These are phyloP conservation scores for Drosophila littoralis DNA, from an alignment of 1,140 invertebrate species.

Conservation along the genomic window DNA sequence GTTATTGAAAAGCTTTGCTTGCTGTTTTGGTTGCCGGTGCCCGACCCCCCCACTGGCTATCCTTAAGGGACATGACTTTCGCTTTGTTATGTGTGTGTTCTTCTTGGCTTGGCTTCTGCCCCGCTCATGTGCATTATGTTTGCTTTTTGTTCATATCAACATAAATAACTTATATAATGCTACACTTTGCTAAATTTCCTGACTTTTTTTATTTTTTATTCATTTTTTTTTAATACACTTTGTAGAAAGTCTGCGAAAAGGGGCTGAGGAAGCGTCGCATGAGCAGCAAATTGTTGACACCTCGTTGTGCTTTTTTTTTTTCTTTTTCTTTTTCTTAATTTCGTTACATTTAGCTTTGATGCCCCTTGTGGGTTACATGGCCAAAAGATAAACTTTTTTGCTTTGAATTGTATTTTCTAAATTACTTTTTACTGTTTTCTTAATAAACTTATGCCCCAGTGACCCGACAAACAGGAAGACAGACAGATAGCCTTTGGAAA, in stretches of 20 bases:
- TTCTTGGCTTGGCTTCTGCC: constrained; percentile 8
- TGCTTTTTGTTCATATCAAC: constrained; percentile 72
- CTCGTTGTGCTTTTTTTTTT: constrained; percentile 23
- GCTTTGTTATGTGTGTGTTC: constrained; percentile 68
- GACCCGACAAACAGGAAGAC: constrained; percentile 19
- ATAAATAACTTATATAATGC: constrained; percentile 75
- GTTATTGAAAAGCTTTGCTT: constrained; percentile 71
- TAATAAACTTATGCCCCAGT: constrained; percentile 29
- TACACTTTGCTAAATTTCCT: constrained; percentile 56
- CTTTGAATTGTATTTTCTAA: constrained; percentile 45
- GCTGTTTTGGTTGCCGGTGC: background rate
- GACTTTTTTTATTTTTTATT: constrained; percentile 23
- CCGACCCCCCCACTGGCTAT: constrained; percentile 35
- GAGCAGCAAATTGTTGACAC: constrained; percentile 52
- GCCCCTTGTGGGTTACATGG: constrained; percentile 41
- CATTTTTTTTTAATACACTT: constrained; percentile 51
- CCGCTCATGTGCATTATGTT: constrained; percentile 65
- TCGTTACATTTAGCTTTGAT: constrained; percentile 38
- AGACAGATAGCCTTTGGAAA: constrained; percentile 1
- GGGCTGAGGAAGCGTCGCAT: constrained; percentile 24
- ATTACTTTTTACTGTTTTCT: constrained; percentile 46
- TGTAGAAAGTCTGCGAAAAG: constrained; percentile 11
- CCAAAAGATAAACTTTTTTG: constrained; percentile 43
- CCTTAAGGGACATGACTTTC: constrained; percentile 72
- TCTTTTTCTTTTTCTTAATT: constrained; percentile 25